Conservation (phyloP, 2,888 invertebrate species). For the Tyria jacobaeae region DNA sequence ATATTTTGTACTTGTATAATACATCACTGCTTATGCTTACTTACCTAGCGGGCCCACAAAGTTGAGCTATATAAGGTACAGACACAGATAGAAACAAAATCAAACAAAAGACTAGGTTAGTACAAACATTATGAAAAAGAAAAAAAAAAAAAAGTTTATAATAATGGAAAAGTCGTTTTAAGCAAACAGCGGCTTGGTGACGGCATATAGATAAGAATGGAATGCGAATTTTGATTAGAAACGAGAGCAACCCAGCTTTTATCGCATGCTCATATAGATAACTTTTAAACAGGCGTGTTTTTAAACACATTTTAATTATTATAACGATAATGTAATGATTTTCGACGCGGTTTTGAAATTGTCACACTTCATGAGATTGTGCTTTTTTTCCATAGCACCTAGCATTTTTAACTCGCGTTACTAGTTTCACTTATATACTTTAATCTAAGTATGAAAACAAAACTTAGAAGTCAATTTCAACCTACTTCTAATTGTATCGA, state of each 20-base stretch:
- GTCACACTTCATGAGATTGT: constrained; percentile 6
- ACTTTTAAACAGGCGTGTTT: constrained; percentile 74
- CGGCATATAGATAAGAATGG: constrained; percentile 75
- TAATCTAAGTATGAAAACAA: too few relatives aligned
- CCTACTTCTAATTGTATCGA: too few relatives aligned
- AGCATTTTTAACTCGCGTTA: too few relatives aligned
- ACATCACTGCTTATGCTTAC: constrained; percentile 52
- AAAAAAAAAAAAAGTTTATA: constrained; percentile 53
- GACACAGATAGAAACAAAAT: constrained; percentile 37
- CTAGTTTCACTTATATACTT: too few relatives aligned
- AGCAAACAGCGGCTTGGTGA: constrained; percentile 71
- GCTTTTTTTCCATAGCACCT: not conserved
- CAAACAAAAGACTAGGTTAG: constrained; percentile 45
- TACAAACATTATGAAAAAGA: constrained; percentile 28
- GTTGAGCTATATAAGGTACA: constrained; percentile 36
- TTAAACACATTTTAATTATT: constrained; percentile 65
- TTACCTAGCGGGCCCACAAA: constrained; percentile 40
- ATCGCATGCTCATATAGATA: constrained; percentile 78
- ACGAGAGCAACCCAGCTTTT: constrained; percentile 75
- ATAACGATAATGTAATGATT: constrained; percentile 48
- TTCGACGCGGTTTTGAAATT: constrained; percentile 33
- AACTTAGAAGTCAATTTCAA: too few relatives aligned
- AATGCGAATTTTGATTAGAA: constrained; percentile 83
- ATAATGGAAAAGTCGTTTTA: constrained; percentile 63
- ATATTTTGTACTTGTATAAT: constrained; percentile 67